Evolutionary conservation across 2,113 vertebrate genomes (phyloP), one percentile per base, ranked within the genome.

Genomic region (Pleuronectes platessa): DNA sequence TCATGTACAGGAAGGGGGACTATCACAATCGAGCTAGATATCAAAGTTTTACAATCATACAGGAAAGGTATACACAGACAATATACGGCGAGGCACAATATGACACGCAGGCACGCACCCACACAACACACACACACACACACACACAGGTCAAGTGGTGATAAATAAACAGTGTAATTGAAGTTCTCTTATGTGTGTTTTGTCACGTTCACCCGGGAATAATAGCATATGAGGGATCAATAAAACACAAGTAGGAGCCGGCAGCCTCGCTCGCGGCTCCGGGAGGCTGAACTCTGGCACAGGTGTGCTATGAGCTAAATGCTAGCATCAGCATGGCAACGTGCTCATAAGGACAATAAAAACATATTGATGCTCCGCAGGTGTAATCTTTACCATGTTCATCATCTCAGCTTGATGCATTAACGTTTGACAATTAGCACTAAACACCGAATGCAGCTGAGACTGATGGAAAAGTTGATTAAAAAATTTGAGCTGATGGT

Each of bases 101-200:
- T 4, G 37, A 26, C 61, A 20, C 54, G 2, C 55, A 45, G 24
- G 15, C 47, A 27, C 40, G 3, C 40, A 42, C 40, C 11, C 11
- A 40, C 31, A 31, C 31, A 31, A 31, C 31, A 31, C 31, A 37
- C 56, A 61, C 47, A 59, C 49, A 60, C 69, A 84, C 58, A 72
- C 42, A 84, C 60, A 83, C 71, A 89, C 73, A 87, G 85, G 86
- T 89, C 84, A 91, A 90, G 82, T 89, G 89, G 88, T 94, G 86
- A 90, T 92, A 82, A 93, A 93, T 93, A 93, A 93, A 93, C 81
- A 67, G 82, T 93, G 91, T 90, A 82, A 90, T 89, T 80, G 80
- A 89, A 88, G 68, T 81, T 75, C 42, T 81, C n/a, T 75, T 61
- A 60, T 26, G 87, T 89, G 87, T 92, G 76, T 83, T 92, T 88